A percentile compares a stretch with the other conserved stretches of the same genome.
Evolutionary conservation across 2,113 vertebrate genomes (phyloP).

Genomic region (Rhinogobius similis): DNA sequence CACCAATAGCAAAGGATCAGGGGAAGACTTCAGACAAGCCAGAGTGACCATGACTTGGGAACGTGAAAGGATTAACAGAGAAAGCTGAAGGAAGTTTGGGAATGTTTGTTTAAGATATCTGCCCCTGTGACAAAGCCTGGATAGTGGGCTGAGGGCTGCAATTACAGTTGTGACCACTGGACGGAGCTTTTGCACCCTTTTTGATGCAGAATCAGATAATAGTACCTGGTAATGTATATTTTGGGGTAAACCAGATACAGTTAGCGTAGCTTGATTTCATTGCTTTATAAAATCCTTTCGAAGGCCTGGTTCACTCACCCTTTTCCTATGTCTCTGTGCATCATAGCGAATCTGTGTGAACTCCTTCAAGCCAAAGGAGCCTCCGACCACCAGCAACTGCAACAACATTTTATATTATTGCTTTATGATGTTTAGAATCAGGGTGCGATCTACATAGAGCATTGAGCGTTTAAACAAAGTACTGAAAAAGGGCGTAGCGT

Average conservation of each 20-base stretch:
- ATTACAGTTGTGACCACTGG: constrained; percentile 33
- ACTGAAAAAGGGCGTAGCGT: background rate
- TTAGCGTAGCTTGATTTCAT: background rate
- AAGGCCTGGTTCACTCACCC: constrained; percentile 71
- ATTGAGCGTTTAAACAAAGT: background rate
- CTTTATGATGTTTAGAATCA: background rate
- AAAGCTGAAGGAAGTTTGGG: background rate
- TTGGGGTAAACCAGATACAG: background rate
- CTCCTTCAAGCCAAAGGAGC: constrained; percentile 92
- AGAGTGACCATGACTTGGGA: background rate
- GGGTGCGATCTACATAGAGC: background rate
- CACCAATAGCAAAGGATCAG: no score
- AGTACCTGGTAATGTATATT: no score
- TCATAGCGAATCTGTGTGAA: constrained; percentile 95
- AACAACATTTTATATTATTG: constrained; percentile 6
- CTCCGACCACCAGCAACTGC: constrained; percentile 89
- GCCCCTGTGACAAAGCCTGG: background rate
- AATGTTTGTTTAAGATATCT: background rate
- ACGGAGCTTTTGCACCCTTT: constrained; percentile 25
- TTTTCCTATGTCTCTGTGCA: constrained; percentile 80
- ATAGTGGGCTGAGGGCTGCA: background rate
- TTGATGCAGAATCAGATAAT: background rate
- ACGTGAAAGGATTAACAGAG: background rate
- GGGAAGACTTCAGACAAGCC: background rate
- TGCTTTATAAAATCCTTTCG: background rate